These are phyloP conservation scores for Pangasius mekongensis DNA, from an alignment of 2,797 vertebrate genomes.

Conservation along the genomic window DNA sequence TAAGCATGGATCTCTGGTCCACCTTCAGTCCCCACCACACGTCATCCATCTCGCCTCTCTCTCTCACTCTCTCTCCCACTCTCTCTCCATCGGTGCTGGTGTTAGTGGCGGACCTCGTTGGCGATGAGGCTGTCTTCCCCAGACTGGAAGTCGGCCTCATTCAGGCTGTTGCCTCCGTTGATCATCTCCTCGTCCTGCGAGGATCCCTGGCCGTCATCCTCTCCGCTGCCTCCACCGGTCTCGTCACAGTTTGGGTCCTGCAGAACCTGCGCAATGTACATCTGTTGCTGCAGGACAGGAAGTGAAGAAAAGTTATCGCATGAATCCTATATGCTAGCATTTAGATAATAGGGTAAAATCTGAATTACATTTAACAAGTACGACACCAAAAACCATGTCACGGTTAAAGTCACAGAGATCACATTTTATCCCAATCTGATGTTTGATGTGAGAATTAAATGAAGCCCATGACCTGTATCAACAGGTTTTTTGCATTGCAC, in stretches of 20 bases:
- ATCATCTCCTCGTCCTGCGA: constrained; percentile 91
- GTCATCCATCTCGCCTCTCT: background rate
- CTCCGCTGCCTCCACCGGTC: constrained; percentile 77
- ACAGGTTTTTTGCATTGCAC: too few species aligned
- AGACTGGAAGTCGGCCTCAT: constrained; percentile 97
- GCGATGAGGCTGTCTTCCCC: constrained; percentile 98
- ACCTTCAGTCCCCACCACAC: background rate
- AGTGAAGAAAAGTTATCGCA: background rate
- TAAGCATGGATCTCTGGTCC: constrained; percentile 32
- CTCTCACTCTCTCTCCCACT: constrained; percentile 27
- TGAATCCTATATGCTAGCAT: background rate
- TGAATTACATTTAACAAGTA: too few species aligned
- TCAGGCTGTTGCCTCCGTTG: constrained; percentile 83
- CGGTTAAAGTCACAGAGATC: too few species aligned
- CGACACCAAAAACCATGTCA: too few species aligned
- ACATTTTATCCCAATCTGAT: too few species aligned
- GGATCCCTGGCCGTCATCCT: constrained; percentile 82
- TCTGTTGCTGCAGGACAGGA: constrained; percentile 73
- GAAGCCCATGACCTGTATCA: too few species aligned
- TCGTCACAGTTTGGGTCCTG: constrained; percentile 89
- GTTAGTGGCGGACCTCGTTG: constrained; percentile 94
- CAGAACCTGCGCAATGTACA: constrained; percentile 97
- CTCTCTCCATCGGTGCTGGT: constrained; percentile 55
- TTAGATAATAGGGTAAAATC: background rate
- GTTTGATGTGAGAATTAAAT: too few species aligned